Evolutionary conservation across 2,888 invertebrate genomes (phyloP).

Genomic region (Machimus rusticus): DNA sequence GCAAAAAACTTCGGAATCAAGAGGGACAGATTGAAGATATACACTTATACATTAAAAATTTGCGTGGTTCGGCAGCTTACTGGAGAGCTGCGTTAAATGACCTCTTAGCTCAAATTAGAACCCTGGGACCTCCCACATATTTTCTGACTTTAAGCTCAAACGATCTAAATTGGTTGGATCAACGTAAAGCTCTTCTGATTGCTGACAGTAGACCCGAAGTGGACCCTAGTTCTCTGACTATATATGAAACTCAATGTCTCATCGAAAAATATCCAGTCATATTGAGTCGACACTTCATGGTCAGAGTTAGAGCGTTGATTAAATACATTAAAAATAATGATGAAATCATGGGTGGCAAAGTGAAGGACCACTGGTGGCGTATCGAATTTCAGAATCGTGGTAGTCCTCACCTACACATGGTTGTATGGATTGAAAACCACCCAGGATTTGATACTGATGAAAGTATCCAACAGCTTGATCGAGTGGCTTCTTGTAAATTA

Average conservation of each 20-base stretch:
- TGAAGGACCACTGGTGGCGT: conserved; percentile 44
- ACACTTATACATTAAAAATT: conserved; percentile 51
- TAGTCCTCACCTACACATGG: conserved; percentile 19
- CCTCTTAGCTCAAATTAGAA: conserved; percentile 51
- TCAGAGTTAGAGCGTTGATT: conserved; percentile 48
- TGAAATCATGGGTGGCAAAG: conserved; percentile 44
- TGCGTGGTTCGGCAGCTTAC: conserved; percentile 50
- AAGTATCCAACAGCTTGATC: conserved; percentile 33
- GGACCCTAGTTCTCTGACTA: conserved; percentile 30
- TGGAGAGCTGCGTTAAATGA: conserved; percentile 51
- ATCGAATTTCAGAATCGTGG: conserved; percentile 47
- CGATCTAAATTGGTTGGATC: conserved; percentile 52
- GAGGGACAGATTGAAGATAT: conserved; percentile 50
- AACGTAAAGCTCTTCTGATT: conserved; percentile 50
- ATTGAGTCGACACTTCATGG: conserved; percentile 46
- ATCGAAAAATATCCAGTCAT: conserved; percentile 27
- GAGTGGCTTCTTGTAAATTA: conserved; percentile 40
- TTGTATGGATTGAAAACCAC: conserved; percentile 27
- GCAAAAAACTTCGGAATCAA: conserved; percentile 25
- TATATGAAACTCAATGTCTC: conserved; percentile 16
- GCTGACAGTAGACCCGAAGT: conserved; percentile 48
- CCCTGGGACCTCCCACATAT: conserved; percentile 52
- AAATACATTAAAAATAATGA: conserved; percentile 36
- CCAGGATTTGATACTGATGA: conserved; percentile 49
- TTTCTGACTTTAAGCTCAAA: conserved; percentile 50